A percentile compares a stretch with the other conserved stretches of the same genome.
phyloP scores from a whole-genome alignment of 2,797 vertebrate species.

The Sandelia bainsii region DNA sequence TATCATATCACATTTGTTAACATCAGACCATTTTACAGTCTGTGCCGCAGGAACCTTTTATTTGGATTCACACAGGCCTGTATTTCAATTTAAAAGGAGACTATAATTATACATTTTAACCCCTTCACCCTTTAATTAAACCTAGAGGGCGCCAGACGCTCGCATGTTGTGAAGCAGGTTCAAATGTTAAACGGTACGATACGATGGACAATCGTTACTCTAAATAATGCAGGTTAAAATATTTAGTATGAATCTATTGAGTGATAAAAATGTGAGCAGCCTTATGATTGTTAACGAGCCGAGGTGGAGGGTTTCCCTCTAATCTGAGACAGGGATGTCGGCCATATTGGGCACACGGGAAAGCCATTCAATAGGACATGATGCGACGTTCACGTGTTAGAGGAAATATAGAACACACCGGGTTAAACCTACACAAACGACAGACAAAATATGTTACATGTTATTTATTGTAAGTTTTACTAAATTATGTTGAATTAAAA shows the following conservation, averaged over 20 bases:
- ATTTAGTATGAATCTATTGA: not conserved
- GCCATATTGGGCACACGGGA: slow-evolving; percentile 78
- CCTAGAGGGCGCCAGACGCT: slow-evolving; percentile 62
- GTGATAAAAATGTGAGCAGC: too few species aligned
- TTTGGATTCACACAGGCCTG: not conserved
- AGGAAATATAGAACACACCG: not conserved
- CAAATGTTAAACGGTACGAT: slow-evolving; percentile 46
- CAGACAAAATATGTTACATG: not conserved
- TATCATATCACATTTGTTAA: too few species aligned
- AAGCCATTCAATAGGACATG: slow-evolving; percentile 61
- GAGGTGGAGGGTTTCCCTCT: slow-evolving; percentile 19
- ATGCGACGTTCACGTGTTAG: slow-evolving; percentile 46
- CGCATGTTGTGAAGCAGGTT: slow-evolving; percentile 29
- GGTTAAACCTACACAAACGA: fast-evolving
- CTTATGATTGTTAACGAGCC: not conserved
- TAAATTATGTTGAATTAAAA: not conserved
- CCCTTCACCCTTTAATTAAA: not conserved
- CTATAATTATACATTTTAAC: not conserved
- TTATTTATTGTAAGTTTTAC: not conserved
- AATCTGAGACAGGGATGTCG: slow-evolving; percentile 46
- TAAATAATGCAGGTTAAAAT: not conserved
- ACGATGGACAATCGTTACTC: too few species aligned
- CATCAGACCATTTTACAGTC: not conserved
- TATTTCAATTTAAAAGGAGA: not conserved
- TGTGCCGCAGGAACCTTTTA: not conserved